Percentiles rank a stretch among this genome's conserved stretches.
phyloP scores from a whole-genome alignment of 2,888 invertebrate species.

The Periphyllus acericola region DNA sequence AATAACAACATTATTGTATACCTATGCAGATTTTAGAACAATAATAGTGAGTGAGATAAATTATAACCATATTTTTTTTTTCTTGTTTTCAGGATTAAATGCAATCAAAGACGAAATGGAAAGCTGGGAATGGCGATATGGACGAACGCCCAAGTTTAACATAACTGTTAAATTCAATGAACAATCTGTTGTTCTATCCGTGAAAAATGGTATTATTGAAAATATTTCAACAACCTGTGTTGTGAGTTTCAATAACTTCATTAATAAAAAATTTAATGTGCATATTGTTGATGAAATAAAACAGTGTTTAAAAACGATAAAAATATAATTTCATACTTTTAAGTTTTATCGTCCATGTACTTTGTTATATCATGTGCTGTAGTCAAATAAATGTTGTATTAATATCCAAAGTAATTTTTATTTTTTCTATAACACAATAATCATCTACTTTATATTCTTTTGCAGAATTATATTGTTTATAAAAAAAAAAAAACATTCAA shows the following conservation, averaged over 20 bases:
- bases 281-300: slow-evolving; percentile 44
- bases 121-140: slow-evolving; percentile 90
- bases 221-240: slow-evolving; percentile 19
- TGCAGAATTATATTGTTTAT: neutral
- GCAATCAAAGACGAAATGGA: slow-evolving; percentile 76
- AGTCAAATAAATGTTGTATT: slow-evolving; percentile 16
- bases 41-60: neutral
- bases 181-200: slow-evolving; percentile 19
- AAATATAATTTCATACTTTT: neutral
- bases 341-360: neutral
- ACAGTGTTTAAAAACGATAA: slow-evolving; percentile 26
- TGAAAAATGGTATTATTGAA: slow-evolving; percentile 53
- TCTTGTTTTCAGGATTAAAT: slow-evolving; percentile 72
- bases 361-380: slow-evolving; percentile 2
- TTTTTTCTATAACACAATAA: neutral
- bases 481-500: neutral
- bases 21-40: neutral
- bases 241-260: slow-evolving; percentile 21
- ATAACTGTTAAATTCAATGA: slow-evolving; percentile 72
- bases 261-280: slow-evolving; percentile 40
- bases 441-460: neutral
- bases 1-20: neutral
- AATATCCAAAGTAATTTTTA: neutral
- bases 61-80: neutral
- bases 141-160: slow-evolving; percentile 86